A percentile compares a stretch with the other conserved stretches of the same genome.
Evolutionary conservation across 2,888 invertebrate species (phyloP).

Genomic region (Drosophila aldrichi): DNA sequence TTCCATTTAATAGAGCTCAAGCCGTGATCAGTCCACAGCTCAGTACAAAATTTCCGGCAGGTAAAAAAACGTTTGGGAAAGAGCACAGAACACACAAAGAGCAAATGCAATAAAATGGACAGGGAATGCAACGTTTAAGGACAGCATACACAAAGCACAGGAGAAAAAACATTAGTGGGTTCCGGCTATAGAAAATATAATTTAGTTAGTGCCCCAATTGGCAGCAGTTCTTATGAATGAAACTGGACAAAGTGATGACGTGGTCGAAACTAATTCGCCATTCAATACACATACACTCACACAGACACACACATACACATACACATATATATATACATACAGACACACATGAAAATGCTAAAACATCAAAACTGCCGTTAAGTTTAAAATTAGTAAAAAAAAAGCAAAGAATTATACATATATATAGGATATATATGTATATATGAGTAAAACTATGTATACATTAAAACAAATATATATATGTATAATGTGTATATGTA

Average conservation of each 20-base stretch:
- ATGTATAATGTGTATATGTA: slow-evolving; percentile 48
- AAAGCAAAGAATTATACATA: slow-evolving; percentile 63
- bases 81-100: background rate
- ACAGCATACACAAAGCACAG: slow-evolving; percentile 7
- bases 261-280: slow-evolving; percentile 26
- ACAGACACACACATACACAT: slow-evolving; percentile 19
- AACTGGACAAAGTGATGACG: slow-evolving; percentile 7
- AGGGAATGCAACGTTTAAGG: slow-evolving; percentile 3
- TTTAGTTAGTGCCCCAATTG: slow-evolving; percentile 40
- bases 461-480: slow-evolving; percentile 14
- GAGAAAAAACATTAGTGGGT: background rate
- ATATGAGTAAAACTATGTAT: slow-evolving; percentile 16
- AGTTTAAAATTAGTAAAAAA: slow-evolving; percentile 67
- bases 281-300: slow-evolving; percentile 20
- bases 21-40: background rate
- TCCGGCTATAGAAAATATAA: background rate
- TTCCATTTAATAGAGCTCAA: background rate
- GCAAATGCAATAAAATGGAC: background rate
- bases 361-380: slow-evolving; percentile 80
- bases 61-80: background rate
- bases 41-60: slow-evolving; percentile 4
- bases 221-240: slow-evolving; percentile 33
- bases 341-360: slow-evolving; percentile 50
- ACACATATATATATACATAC: slow-evolving; percentile 10
- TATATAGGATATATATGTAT: slow-evolving; percentile 37